Evolutionary conservation across 2,113 vertebrate genomes (phyloP).

Genomic region (Ictalurus punctatus): DNA sequence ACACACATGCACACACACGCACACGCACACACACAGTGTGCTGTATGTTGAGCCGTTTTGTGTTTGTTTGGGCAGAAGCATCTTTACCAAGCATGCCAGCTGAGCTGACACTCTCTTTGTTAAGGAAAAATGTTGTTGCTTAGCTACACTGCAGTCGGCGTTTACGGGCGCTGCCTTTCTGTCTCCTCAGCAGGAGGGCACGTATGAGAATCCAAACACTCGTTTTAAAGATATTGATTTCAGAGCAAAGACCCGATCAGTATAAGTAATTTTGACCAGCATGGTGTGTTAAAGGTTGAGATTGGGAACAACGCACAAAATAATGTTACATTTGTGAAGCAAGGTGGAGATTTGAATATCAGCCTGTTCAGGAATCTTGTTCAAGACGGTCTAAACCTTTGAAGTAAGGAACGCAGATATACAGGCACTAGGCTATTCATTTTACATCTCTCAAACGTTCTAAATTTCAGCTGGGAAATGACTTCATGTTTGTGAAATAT

Average conservation of each 20-base stretch:
- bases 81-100: slow-evolving; percentile 49
- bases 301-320: not conserved
- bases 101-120: slow-evolving; percentile 56
- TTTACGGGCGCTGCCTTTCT: slow-evolving; percentile 47
- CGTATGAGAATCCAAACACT: slow-evolving; percentile 8
- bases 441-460: not conserved
- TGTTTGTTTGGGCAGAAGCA: slow-evolving; percentile 45
- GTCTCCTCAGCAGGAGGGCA: slow-evolving; percentile 40
- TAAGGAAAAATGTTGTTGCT: slow-evolving; percentile 53
- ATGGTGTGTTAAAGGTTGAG: not conserved
- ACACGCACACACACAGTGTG: too few species aligned
- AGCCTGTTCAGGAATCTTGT: too few species aligned
- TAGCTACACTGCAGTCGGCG: slow-evolving; percentile 47
- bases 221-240: slow-evolving; percentile 27
- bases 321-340: not conserved
- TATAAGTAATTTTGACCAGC: not conserved
- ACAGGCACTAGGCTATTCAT: not conserved
- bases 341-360: slow-evolving; percentile 6
- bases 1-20: too few species aligned
- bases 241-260: slow-evolving; percentile 1
- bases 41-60: slow-evolving; percentile 17
- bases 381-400: not conserved
- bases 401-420: not conserved
- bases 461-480: slow-evolving; percentile 5
- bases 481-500: slow-evolving; percentile 2